A percentile compares a stretch with the other conserved stretches of the same genome.
These are phyloP conservation scores for Eublepharis macularius DNA, from an alignment of 2,113 vertebrate genomes.

Conservation along the genomic window DNA sequence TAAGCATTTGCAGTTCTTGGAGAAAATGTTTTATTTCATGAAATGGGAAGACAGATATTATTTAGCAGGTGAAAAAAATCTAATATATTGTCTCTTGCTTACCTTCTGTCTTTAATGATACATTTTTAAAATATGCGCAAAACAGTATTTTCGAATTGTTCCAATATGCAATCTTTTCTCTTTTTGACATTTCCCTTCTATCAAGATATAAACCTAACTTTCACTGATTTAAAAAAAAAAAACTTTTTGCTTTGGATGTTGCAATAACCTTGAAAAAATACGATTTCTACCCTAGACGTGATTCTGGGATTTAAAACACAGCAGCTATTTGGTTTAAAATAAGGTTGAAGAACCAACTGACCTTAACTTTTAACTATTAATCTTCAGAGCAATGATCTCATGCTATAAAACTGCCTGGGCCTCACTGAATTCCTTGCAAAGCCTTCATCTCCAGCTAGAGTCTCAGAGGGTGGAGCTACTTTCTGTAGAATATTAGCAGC, in stretches of 20 bases:
- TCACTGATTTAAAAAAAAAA: background rate
- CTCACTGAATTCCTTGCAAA: constrained; percentile 25
- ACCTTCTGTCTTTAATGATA: background rate
- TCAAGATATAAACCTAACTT: background rate
- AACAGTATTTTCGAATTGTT: background rate
- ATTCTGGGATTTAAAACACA: constrained; percentile 34
- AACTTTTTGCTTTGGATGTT: constrained; percentile 24
- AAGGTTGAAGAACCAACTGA: constrained; percentile 34
- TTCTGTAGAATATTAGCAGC: constrained; percentile 45
- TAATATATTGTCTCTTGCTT: background rate
- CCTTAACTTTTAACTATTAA: constrained; percentile 23
- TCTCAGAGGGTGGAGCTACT: constrained; percentile 29
- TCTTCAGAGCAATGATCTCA: constrained; percentile 17
- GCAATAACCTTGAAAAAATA: background rate
- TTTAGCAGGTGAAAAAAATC: too few species aligned
- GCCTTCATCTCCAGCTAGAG: constrained; percentile 19
- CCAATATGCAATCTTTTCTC: background rate
- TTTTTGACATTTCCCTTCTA: background rate
- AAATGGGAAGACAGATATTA: background rate
- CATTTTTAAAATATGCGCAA: background rate
- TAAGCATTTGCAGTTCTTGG: background rate
- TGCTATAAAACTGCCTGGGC: background rate
- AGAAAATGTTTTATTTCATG: background rate
- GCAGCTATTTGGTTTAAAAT: constrained; percentile 14
- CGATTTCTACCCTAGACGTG: constrained; percentile 14